Evolutionary conservation across 2,888 invertebrate species (phyloP).

Genomic region (Macrophya annulata): DNA sequence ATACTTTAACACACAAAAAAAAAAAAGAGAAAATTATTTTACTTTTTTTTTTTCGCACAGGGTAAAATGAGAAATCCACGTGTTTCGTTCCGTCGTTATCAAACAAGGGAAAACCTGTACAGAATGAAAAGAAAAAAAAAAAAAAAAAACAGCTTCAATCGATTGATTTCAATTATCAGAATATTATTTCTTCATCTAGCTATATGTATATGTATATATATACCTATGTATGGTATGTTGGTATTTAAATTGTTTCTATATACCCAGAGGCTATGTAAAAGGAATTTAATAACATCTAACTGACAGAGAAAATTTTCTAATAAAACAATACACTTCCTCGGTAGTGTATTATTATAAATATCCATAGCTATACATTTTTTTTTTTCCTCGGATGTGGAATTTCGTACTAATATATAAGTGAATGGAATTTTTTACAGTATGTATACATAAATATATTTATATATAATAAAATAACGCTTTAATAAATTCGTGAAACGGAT

Average conservation of each 20-base stretch:
- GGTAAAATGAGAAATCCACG: neutral
- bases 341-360: neutral
- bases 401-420: neutral
- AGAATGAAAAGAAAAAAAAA: neutral
- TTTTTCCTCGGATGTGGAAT: neutral
- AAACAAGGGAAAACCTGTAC: too few species aligned
- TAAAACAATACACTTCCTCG: neutral
- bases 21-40: slow-evolving; percentile 1
- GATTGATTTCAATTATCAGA: neutral
- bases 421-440: neutral
- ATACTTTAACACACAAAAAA: too few species aligned
- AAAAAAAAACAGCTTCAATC: neutral
- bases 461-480: neutral
- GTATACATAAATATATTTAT: too few species aligned
- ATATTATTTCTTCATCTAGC: neutral
- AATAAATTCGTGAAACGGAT: neutral
- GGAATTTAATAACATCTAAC: neutral
- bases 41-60: neutral
- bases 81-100: neutral
- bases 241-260: neutral
- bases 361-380: neutral
- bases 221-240: neutral
- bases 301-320: neutral
- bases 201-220: neutral
- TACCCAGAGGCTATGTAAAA: neutral